Base-by-base conservation (phyloP, 2,888 invertebrate species). In the Synanthedon formicaeformis region DNA sequence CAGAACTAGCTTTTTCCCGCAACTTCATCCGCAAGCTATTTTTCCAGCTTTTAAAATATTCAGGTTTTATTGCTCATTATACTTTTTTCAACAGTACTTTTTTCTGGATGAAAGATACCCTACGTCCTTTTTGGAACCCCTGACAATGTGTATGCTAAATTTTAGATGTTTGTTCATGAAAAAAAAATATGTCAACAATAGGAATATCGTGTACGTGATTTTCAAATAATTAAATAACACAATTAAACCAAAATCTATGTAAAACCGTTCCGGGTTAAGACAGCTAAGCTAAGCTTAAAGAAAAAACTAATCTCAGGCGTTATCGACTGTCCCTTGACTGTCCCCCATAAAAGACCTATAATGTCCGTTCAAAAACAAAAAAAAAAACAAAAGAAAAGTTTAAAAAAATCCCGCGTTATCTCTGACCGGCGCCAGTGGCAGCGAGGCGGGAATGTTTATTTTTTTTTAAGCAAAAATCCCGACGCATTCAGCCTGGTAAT, bases 391-490 rank as follows among this genome's bases (percentile, higher is more conserved):
- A 71, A 73, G 68, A 69, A 66, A 69, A 60, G 64, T 59, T 61
- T 62, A 62, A 63, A 69, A 68, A 71, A 73, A 65, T 66, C 63
- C 58, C 53, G 57, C 63, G 66, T 75, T 77, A 79, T 79, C 78
- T 74, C 57, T 53, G 63, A 55, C 60, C 76, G 79, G 78, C 78
- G 78, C 79, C 79, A 75, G 74, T 75, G 77, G 78, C 65, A 71
- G 66, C 64, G 63, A 62, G 66, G 58, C 69, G 63, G 63, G 60
- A 53, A 55, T 41, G 58, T 62, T 60, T 57, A 59, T 60, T 62
- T 59, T 65, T 63, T 63, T 62, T 55, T 55, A 57, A 53, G 58
- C 58, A 57, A 58, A 58, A 59, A 56, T 59, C 62, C 60, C 54
- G 50, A 50, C 55, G 56, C 53, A 49, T 53, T 50, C 51, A 53